Evolutionary conservation across 1,140 invertebrate genomes (phyloP), one percentile per base, ranked within the genome.

Genomic region (Cardiocondyla obscurior): DNA sequence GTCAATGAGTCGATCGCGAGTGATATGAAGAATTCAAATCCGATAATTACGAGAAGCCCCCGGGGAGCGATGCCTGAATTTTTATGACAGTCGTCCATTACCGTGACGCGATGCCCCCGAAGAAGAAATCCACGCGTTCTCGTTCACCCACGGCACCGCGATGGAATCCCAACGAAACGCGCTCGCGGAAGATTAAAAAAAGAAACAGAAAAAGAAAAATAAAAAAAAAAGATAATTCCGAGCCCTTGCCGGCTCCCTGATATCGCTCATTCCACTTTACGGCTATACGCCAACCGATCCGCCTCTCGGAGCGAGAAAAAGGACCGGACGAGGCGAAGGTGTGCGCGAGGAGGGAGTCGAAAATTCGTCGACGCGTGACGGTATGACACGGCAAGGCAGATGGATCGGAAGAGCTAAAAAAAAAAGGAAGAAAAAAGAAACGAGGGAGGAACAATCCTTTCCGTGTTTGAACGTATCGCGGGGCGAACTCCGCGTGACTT

Each of bases 401-500:
- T 81, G 77, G 77, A 81, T 81, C 53, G 53, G 12, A 19, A n/a
- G 55, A 62, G 42, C 25, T 22, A 62, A 83, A 77, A 73, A 81
- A 82, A 53, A n/a, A 64, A 81, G 10, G 44, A 65, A 67, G 60
- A 70, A 58, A n/a, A n/a, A n/a, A n/a, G n/a, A n/a, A 81, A 82
- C 60, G 22, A 64, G 83, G 10, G 44, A 65, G 70, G 60, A 70
- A 58, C 74, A 77, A 81, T 87, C 72, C 76, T 83, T 86, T 81
- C 76, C 70, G 46, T 82, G 70, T 84, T 77, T 64, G 83, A 88
- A 85, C 76, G 76, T 79, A 83, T 85, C 81, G 81, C 70, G 64
- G 42, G 51, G 70, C 82, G 39, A 57, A 57, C 57, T 79, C 82
- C 57, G 83, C 69, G 84, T 91, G 90, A 91, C 90, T 91, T 92